Evolutionary conservation across 2,888 invertebrate genomes (phyloP), one percentile per base, ranked within the genome.

Genomic region (Dendrolimus houi): DNA sequence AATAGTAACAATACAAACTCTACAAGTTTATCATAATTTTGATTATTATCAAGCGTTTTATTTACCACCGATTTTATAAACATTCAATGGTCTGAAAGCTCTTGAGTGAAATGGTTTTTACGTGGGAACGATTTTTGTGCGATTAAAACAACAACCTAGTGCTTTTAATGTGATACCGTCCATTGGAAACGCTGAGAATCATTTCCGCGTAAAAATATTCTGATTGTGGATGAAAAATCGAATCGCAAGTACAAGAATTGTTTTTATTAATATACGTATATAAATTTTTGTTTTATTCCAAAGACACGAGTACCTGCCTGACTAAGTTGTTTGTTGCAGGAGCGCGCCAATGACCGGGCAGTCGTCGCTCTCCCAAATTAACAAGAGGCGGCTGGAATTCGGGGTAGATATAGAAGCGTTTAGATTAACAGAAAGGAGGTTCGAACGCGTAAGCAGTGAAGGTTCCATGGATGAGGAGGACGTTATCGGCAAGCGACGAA

Each of bases 371-470:
- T 88, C 93, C 69, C 94, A 94, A 79, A 92, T 94, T 77, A 94
- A 93, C 87, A 95, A 95, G 80, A 91, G 94, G 79, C 93, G 94
- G 81, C 85, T 94, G 72, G 94, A 95, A 73, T 92, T 92, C 60
- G 92, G 92, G 61, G 87, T 91, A 62, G 90, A 91, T 79, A 83
- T 91, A 68, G 91, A 91, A 68, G 77, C 88, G 13, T 87, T 87
- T 68, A 79, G 87, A 65, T 67, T 80, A 58, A 83, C 72, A 69
- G 87, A 88, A 61, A 77, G 87, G 69, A 79, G 84, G 47, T 64
- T 71, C 57, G 83, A 80, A 70, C 76, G 77, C 63, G 64, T 75
- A 65, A 66, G 86, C 73, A 81, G 79, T 70, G 74, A 80, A 69
- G 86, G 83, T 74, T 91, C 91, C 69, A 86, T 85, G 77, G 86